Evolutionary conservation across 23 tunicate species (phyloP).

Genomic region (Trididemnum nubilum): DNA sequence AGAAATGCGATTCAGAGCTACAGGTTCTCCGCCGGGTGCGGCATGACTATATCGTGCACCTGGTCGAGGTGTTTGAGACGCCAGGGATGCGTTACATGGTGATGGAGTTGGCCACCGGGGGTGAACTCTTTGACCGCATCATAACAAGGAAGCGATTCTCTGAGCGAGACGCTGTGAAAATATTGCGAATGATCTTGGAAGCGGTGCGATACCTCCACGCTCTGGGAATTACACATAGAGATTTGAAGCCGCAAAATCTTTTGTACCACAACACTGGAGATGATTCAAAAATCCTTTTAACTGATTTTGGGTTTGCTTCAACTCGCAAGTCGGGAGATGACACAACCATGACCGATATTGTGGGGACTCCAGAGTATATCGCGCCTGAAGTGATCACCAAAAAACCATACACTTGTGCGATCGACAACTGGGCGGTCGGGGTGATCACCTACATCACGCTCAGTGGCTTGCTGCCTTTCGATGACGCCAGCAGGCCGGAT

Average conservation of each 20-base stretch:
- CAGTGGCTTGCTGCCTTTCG: constrained; percentile 20
- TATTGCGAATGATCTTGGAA: constrained; percentile 49
- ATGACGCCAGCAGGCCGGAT: neutral
- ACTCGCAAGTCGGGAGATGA: constrained; percentile 21
- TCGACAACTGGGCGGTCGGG: constrained; percentile 30
- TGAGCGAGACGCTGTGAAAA: constrained; percentile 68
- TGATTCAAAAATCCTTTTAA: constrained; percentile 16
- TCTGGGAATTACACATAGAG: constrained; percentile 21
- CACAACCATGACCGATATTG: constrained; percentile 14
- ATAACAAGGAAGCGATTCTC: constrained; percentile 50
- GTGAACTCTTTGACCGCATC: constrained; percentile 77
- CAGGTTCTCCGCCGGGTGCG: constrained; percentile 74
- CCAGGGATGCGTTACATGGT: constrained; percentile 15
- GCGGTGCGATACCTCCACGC: constrained; percentile 18
- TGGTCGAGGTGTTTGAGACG: constrained; percentile 87
- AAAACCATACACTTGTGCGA: constrained; percentile 25
- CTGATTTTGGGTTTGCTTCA: constrained; percentile 27
- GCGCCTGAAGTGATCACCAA: constrained; percentile 24
- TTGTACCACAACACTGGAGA: neutral
- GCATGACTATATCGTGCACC: constrained; percentile 77
- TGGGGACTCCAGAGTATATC: constrained; percentile 25
- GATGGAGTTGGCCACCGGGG: constrained; percentile 76
- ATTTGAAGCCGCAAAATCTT: constrained; percentile 26
- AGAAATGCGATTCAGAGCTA: constrained; percentile 78
- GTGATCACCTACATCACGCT: constrained; percentile 15